Conservation (phyloP, 2,888 invertebrate species). For the Cosmia pyralina region DNA sequence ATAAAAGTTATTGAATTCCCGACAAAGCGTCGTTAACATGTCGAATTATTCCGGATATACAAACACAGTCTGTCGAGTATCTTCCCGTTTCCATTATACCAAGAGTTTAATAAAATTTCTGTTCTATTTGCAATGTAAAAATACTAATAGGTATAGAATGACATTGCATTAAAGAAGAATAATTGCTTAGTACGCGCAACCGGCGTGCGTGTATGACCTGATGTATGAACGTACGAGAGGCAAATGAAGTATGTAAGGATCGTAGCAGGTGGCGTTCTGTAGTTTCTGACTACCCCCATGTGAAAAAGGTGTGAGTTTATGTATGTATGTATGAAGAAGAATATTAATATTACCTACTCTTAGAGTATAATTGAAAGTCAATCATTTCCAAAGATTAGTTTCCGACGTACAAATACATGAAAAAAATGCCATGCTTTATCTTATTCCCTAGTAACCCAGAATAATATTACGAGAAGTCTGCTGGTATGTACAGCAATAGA, state of each 20-base stretch:
- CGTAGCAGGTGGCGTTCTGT: no score
- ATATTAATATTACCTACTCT: neutral
- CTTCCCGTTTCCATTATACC: constrained; percentile 31
- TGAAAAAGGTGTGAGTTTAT: no score
- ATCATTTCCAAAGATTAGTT: neutral
- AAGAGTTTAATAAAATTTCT: neutral
- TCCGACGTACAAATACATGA: neutral
- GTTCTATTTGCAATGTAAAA: neutral
- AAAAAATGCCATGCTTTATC: neutral
- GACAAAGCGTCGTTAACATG: constrained; percentile 6
- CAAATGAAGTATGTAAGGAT: no score
- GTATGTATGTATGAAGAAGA: no score
- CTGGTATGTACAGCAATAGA: no score
- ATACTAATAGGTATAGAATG: neutral
- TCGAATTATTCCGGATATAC: constrained; percentile 24
- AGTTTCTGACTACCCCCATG: no score
- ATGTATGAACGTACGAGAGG: no score
- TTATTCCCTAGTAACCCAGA: neutral
- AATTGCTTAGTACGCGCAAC: no score
- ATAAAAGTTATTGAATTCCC: constrained; percentile 16
- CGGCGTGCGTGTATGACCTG: no score
- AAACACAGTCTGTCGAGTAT: neutral
- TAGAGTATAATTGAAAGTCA: neutral
- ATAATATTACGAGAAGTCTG: neutral
- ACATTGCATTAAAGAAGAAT: no score